Conservation (phyloP, 1,140 invertebrate species). For the Ruditapes philippinarum region DNA sequence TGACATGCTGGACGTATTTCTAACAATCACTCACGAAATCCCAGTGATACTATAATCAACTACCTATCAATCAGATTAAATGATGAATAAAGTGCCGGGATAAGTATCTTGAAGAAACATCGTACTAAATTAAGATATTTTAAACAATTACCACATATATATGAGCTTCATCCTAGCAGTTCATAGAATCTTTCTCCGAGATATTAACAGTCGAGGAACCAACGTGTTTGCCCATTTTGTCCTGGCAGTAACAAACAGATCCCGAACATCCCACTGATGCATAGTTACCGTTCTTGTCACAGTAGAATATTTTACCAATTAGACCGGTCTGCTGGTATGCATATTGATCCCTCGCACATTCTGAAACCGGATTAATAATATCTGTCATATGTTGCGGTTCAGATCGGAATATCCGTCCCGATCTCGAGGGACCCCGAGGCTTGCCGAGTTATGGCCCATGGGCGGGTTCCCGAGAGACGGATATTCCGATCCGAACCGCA, state of each 20-base stretch:
- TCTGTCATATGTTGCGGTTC: background rate
- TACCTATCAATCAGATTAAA: too few species aligned
- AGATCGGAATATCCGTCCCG: too few species aligned
- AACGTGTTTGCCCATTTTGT: conserved; percentile 48
- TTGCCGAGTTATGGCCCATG: background rate
- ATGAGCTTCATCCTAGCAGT: conserved; percentile 55
- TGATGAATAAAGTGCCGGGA: too few species aligned
- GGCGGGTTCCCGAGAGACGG: background rate
- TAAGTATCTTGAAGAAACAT: too few species aligned
- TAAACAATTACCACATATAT: too few species aligned
- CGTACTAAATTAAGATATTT: too few species aligned
- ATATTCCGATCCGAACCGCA: too few species aligned
- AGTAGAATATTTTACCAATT: conserved; percentile 69
- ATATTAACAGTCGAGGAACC: conserved; percentile 57
- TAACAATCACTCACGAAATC: too few species aligned
- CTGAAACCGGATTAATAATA: conserved; percentile 20
- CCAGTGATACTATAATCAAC: too few species aligned
- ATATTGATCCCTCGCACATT: conserved; percentile 70
- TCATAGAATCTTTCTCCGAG: conserved; percentile 38
- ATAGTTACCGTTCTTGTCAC: conserved; percentile 69
- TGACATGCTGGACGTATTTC: too few species aligned
- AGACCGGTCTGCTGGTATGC: conserved; percentile 62
- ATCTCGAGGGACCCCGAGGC: background rate
- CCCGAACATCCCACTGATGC: conserved; percentile 57
- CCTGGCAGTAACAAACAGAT: conserved; percentile 70